Base-by-base conservation (phyloP, 1,140 invertebrate genomes). In the Sitobion miscanthi region DNA sequence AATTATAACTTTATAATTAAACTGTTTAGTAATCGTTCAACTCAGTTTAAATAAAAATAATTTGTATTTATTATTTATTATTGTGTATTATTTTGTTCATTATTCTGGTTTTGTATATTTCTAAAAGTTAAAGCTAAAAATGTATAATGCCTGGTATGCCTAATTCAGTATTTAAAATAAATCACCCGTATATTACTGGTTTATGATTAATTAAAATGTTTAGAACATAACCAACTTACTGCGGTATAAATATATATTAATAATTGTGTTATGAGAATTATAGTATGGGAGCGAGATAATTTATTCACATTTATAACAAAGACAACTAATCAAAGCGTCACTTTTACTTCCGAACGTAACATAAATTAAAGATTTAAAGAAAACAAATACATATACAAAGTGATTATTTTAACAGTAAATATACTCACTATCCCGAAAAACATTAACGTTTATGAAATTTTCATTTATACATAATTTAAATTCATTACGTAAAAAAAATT, bases 181-280 rank as follows among this genome's bases (percentile, higher is more conserved):
- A 77, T 77, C 62, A 77, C 3, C 14, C 4, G 4, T 20, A 77
- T 77, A 77, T n/a, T n/a, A 30, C 62, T 77, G 62, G 62, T 77
- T 77, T n/a, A 77, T 77, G 62, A 77, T 77, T 77, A 77, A 77
- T 77, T 77, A 77, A 77, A 77, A n/a, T 77, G 62, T 77, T 77
- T 77, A 77, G n/a, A 9, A 77, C 30, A 30, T 77, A 14, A 17
- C 3, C 62, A 69, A 69, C 30, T n/a, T 5, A 69, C n/a, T n/a
- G 17, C 62, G 0, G 14, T 77, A 77, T n/a, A 77, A 5, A 77
- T n/a, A n/a, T 77, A 17, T n/a, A 77, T 77, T n/a, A 17, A 77
- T n/a, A 77, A 77, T 17, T n/a, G 14, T 77, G 4, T n/a, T n/a
- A 77, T 77, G 30, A 77, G n/a, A 77, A 77, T 42, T 42, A 42